Percentiles rank a stretch among this genome's conserved stretches.
These are phyloP conservation scores for Arbacia lixula DNA, from an alignment of 53 echinoderm and acorn worm genomes.

Conservation along the genomic window DNA sequence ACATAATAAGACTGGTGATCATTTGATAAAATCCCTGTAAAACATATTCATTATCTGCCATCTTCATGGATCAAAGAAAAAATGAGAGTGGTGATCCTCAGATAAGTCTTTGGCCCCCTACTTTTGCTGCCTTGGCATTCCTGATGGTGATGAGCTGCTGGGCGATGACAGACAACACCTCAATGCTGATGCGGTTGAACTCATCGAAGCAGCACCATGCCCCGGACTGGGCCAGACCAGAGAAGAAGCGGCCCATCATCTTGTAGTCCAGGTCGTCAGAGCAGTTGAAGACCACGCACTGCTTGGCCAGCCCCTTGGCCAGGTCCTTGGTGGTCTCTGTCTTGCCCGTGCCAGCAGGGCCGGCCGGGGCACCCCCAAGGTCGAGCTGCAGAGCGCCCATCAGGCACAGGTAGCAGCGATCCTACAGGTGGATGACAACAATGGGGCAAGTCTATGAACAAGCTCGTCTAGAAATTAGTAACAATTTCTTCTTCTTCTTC, in stretches of 20 bases:
- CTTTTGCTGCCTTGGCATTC: slow-evolving; percentile 97
- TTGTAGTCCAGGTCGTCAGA: slow-evolving; percentile 97
- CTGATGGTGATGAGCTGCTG: slow-evolving; percentile 99
- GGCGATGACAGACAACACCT: slow-evolving; percentile 99
- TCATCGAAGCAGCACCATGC: slow-evolving; percentile 99
- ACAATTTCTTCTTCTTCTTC: no score
- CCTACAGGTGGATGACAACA: no score
- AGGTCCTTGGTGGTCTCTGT: slow-evolving; percentile 99
- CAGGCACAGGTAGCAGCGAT: slow-evolving; percentile 99
- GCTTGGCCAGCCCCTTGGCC: slow-evolving; percentile 97
- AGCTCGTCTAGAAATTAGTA: no score
- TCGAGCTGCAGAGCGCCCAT: slow-evolving; percentile 99
- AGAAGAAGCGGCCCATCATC: slow-evolving; percentile 99
- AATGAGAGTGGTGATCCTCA: no score
- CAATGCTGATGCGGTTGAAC: slow-evolving; percentile 97
- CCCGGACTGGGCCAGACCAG: slow-evolving; percentile 96
- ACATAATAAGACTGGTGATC: no score
- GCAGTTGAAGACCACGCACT: slow-evolving; percentile 99
- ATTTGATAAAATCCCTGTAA: no score
- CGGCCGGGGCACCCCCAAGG: slow-evolving; percentile 97
- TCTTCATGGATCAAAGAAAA: no score
- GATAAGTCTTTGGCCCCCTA: no score
- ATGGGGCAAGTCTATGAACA: no score
- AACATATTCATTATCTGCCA: no score
- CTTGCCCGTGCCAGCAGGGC: slow-evolving; percentile 98